Conservation (phyloP, 2,113 vertebrate species). For the Pangasianodon gigas region DNA sequence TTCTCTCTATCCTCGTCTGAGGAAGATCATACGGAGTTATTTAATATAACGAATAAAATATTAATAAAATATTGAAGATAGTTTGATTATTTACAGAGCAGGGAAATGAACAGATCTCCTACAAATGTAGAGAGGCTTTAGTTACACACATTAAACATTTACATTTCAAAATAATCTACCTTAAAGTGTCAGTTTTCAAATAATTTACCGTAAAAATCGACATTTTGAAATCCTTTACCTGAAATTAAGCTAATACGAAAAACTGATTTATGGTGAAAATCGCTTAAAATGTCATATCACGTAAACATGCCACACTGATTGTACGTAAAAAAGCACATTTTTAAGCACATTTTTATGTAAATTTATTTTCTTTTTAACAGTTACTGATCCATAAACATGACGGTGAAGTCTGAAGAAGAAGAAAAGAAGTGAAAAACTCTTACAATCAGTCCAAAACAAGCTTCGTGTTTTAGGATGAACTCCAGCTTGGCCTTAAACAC, state of each 20-base stretch:
- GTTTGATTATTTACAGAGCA: not conserved
- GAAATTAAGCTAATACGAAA: not conserved
- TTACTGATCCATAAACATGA: not conserved
- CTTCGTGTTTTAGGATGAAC: not conserved
- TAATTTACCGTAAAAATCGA: not conserved
- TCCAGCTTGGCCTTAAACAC: not conserved
- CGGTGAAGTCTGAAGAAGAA: not conserved
- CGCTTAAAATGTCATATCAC: too few species aligned
- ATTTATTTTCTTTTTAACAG: not conserved
- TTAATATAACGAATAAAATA: not conserved
- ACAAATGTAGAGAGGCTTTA: too few species aligned
- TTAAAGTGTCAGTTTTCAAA: not conserved
- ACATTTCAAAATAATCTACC: not conserved
- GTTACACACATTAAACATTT: not conserved
- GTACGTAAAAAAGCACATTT: not conserved
- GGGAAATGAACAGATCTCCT: too few species aligned
- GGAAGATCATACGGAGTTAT: not conserved
- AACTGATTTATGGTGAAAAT: not conserved
- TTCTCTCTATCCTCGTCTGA: not conserved
- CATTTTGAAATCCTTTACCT: not conserved
- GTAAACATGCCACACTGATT: not conserved
- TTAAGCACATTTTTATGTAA: not conserved
- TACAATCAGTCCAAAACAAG: not conserved
- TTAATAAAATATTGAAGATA: not conserved
- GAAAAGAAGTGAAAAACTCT: not conserved